phyloP scores from a whole-genome alignment of 2,888 invertebrate species.

The Pegoplata infirma region DNA sequence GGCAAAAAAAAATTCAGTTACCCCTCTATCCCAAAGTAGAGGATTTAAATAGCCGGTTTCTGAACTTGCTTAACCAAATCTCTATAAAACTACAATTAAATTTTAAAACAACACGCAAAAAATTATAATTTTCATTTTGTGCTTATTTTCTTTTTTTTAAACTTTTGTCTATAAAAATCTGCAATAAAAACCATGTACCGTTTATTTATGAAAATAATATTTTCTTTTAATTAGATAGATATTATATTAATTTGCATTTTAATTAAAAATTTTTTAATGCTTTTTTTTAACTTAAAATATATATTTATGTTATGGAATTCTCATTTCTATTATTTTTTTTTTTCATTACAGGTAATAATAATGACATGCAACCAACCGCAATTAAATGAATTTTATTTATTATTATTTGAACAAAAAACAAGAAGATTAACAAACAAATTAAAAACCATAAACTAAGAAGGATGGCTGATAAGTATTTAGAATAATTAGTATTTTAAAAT shows the following conservation, averaged over 20 bases:
- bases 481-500: too few species aligned
- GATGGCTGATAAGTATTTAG: background rate
- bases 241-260: constrained; percentile 51
- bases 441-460: background rate
- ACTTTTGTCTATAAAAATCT: too few species aligned
- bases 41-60: too few species aligned
- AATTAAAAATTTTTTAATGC: constrained; percentile 44
- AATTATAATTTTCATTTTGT: too few species aligned
- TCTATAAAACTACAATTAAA: too few species aligned
- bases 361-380: constrained; percentile 48
- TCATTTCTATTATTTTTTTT: constrained; percentile 31
- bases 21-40: too few species aligned
- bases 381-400: constrained; percentile 48
- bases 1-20: too few species aligned
- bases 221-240: constrained; percentile 51
- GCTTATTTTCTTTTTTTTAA: too few species aligned
- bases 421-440: background rate
- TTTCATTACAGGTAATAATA: constrained; percentile 29
- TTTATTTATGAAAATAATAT: constrained; percentile 37
- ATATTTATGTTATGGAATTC: constrained; percentile 19
- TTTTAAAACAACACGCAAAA: too few species aligned
- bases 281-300: background rate
- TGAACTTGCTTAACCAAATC: too few species aligned
- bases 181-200: too few species aligned
- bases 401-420: constrained; percentile 1